Conservation (phyloP, 1,140 invertebrate species). For the Ostrea denselamellosa region DNA sequence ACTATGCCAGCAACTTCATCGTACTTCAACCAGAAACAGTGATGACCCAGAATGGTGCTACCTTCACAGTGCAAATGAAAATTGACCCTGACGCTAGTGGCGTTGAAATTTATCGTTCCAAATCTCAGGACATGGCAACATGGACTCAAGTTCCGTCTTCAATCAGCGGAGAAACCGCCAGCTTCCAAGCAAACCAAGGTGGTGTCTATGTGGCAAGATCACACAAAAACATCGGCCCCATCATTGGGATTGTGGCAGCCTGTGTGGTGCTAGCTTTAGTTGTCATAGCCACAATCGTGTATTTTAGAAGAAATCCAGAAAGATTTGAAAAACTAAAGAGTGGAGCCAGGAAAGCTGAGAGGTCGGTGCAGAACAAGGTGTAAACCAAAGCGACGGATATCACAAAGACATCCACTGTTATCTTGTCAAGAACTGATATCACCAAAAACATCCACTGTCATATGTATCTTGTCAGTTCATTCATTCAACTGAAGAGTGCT, state of each 20-base stretch:
- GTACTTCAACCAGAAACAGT: slow-evolving; percentile 66
- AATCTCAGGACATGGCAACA: slow-evolving; percentile 61
- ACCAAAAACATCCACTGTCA: too few relatives aligned
- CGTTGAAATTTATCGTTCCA: slow-evolving; percentile 67
- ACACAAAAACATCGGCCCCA: slow-evolving; percentile 59
- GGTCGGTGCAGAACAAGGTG: slow-evolving; percentile 63
- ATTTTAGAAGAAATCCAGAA: slow-evolving; percentile 69
- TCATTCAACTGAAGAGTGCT: too few relatives aligned
- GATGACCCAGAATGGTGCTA: slow-evolving; percentile 56
- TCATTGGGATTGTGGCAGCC: slow-evolving; percentile 66
- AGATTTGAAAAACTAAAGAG: slow-evolving; percentile 68
- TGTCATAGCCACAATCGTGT: slow-evolving; percentile 65
- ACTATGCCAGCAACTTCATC: slow-evolving; percentile 73
- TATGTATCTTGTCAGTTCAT: too few relatives aligned
- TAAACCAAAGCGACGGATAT: slow-evolving; percentile 24
- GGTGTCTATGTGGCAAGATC: slow-evolving; percentile 71
- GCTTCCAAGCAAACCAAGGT: slow-evolving; percentile 65
- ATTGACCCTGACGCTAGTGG: slow-evolving; percentile 55
- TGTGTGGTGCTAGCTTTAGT: slow-evolving; percentile 65
- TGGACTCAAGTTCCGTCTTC: slow-evolving; percentile 68
- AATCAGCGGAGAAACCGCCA: slow-evolving; percentile 62
- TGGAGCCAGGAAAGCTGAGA: slow-evolving; percentile 64
- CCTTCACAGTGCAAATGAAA: slow-evolving; percentile 61
- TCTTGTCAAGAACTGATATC: too few relatives aligned
- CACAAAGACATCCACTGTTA: too few relatives aligned